phyloP scores from a whole-genome alignment of 1,140 invertebrate genomes.

The Drosophila fuyamai region DNA sequence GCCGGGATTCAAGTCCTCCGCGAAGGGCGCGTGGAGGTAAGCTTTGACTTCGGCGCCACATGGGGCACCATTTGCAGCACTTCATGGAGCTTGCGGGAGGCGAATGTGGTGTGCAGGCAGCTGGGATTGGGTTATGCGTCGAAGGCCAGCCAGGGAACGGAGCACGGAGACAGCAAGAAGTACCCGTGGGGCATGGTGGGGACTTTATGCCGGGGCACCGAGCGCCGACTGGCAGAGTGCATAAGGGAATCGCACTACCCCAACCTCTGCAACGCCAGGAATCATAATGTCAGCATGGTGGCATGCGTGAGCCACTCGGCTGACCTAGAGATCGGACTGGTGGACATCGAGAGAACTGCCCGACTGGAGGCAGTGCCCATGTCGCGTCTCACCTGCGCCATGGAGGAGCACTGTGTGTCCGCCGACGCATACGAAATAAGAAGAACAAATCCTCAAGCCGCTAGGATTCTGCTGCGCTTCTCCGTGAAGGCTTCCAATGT shows the following conservation, averaged over 20 bases:
- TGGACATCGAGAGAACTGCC: constrained; percentile 91
- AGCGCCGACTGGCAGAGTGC: constrained; percentile 89
- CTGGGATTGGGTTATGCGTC: constrained; percentile 91
- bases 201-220: constrained; percentile 91
- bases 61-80: constrained; percentile 95
- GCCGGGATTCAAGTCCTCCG: constrained; percentile 14
- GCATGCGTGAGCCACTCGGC: constrained; percentile 90
- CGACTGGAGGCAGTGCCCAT: constrained; percentile 94
- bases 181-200: constrained; percentile 88
- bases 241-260: constrained; percentile 86
- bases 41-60: constrained; percentile 85
- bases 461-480: constrained; percentile 69
- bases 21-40: constrained; percentile 86
- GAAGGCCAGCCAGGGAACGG: constrained; percentile 87
- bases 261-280: constrained; percentile 84
- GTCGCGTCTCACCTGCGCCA: constrained; percentile 94
- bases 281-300: constrained; percentile 90
- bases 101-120: constrained; percentile 92
- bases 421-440: constrained; percentile 92
- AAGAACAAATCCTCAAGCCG: constrained; percentile 52
- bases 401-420: constrained; percentile 97
- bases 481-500: constrained; percentile 93
- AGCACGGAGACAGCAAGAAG: constrained; percentile 87
- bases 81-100: constrained; percentile 94
- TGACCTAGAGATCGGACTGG: constrained; percentile 93